phyloP scores from a whole-genome alignment of 2,888 invertebrate species.

The Elysia crispata region DNA sequence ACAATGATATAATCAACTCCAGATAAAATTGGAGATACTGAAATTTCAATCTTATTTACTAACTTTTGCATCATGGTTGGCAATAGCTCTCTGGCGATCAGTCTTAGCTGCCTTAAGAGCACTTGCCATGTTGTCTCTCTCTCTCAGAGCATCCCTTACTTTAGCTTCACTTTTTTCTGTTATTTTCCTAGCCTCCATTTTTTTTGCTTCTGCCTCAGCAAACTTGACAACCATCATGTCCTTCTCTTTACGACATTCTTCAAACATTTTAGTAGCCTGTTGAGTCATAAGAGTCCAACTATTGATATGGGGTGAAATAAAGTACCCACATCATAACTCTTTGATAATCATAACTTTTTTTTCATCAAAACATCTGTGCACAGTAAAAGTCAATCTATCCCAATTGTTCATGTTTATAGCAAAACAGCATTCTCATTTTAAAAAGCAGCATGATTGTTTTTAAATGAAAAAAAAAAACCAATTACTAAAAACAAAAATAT shows the following conservation, averaged over 20 bases:
- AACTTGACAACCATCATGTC: conserved; percentile 76
- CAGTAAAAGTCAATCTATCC: too few relatives aligned
- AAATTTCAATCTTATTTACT: too few relatives aligned
- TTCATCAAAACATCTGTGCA: too few relatives aligned
- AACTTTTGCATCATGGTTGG: conserved; percentile 71
- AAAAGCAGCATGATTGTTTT: too few relatives aligned
- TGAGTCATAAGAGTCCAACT: not conserved
- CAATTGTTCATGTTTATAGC: too few relatives aligned
- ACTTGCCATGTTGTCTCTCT: conserved; percentile 65
- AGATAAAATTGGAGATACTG: too few relatives aligned
- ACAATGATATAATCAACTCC: not conserved
- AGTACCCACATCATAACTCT: too few relatives aligned
- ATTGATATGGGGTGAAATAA: too few relatives aligned
- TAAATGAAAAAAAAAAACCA: too few relatives aligned
- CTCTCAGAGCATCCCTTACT: conserved; percentile 69
- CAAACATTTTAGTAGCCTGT: conserved; percentile 71
- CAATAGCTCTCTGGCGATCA: conserved; percentile 67
- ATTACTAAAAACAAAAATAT: too few relatives aligned
- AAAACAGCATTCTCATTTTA: too few relatives aligned
- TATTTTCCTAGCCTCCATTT: conserved; percentile 68
- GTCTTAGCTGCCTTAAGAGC: conserved; percentile 68
- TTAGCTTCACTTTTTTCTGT: conserved; percentile 68
- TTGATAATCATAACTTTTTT: too few relatives aligned
- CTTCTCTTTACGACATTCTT: conserved; percentile 73
- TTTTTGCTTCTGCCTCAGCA: conserved; percentile 76